Percentiles rank a stretch among this genome's conserved stretches.
These are phyloP conservation scores for Holcopasites calliopsidis DNA, from an alignment of 1,140 invertebrate genomes.

Conservation along the genomic window DNA sequence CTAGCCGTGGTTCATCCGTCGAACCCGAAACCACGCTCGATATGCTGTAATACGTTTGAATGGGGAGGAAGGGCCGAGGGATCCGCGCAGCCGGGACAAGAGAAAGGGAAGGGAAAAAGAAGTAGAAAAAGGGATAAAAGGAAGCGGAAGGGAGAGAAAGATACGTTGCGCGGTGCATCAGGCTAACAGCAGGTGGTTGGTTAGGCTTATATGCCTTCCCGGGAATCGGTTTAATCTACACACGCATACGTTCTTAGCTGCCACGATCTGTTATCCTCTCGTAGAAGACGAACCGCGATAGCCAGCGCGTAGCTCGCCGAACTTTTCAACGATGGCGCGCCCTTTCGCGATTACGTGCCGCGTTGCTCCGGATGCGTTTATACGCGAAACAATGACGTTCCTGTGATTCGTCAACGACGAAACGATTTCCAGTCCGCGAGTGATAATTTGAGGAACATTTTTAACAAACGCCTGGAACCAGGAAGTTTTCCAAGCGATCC, in stretches of 20 bases:
- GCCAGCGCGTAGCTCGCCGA: background rate
- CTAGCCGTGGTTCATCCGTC: conserved; percentile 45
- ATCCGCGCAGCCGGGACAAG: background rate
- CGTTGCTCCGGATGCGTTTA: background rate
- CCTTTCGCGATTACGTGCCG: background rate
- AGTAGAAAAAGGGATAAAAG: conserved; percentile 28
- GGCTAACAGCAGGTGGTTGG: conserved; percentile 69
- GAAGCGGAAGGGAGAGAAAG: conserved; percentile 33
- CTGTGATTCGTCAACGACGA: too few species aligned
- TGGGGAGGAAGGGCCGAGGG: conserved; percentile 28
- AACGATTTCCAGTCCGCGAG: too few species aligned
- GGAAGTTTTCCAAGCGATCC: conserved; percentile 29
- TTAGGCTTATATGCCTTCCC: conserved; percentile 68
- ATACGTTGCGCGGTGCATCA: conserved; percentile 55
- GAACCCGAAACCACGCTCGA: conserved; percentile 49
- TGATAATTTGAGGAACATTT: too few species aligned
- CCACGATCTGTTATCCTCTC: conserved; percentile 16
- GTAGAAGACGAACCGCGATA: conserved; percentile 49
- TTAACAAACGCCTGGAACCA: conserved; percentile 3
- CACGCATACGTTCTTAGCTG: conserved; percentile 24
- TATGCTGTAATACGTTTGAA: conserved; percentile 66
- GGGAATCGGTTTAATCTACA: conserved; percentile 64
- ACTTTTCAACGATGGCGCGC: background rate
- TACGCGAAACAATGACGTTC: conserved; percentile 21
- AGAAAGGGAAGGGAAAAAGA: conserved; percentile 13